Conservation (phyloP, 2,113 vertebrate species). For the Panthera leo region DNA sequence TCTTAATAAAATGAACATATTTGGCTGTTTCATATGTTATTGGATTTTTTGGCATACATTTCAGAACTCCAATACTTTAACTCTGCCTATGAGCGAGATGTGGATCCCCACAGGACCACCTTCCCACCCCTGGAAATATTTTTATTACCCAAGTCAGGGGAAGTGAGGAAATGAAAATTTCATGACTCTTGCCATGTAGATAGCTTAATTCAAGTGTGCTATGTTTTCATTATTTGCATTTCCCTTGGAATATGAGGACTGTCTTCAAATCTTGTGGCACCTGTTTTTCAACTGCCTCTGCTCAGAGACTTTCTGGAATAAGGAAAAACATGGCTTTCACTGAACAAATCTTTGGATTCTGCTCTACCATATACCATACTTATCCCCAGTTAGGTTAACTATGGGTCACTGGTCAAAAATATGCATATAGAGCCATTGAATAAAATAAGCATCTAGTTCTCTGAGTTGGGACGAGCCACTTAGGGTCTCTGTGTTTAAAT, state of each 20-base stretch:
- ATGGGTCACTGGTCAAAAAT: background rate
- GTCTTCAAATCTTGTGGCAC: background rate
- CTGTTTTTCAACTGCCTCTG: background rate
- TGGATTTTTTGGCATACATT: constrained; percentile 74
- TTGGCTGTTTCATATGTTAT: constrained; percentile 78
- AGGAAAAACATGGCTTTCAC: background rate
- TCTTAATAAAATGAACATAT: constrained; percentile 83
- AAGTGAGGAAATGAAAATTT: constrained; percentile 34
- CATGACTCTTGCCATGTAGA: background rate
- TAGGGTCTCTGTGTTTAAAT: background rate
- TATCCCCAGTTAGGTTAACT: background rate
- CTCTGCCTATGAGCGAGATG: constrained; percentile 61
- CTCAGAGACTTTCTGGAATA: background rate
- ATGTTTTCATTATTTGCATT: constrained; percentile 7
- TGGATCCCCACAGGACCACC: constrained; percentile 4
- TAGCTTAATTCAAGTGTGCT: background rate
- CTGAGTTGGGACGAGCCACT: background rate
- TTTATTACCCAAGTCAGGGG: background rate
- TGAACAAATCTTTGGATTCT: background rate
- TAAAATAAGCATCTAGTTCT: background rate
- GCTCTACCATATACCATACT: background rate
- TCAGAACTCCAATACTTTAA: constrained; percentile 58
- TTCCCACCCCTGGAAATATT: background rate
- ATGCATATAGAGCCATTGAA: background rate
- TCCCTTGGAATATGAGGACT: background rate